phyloP scores from a whole-genome alignment of 2,113 vertebrate genomes.

The Meriones unguiculatus region DNA sequence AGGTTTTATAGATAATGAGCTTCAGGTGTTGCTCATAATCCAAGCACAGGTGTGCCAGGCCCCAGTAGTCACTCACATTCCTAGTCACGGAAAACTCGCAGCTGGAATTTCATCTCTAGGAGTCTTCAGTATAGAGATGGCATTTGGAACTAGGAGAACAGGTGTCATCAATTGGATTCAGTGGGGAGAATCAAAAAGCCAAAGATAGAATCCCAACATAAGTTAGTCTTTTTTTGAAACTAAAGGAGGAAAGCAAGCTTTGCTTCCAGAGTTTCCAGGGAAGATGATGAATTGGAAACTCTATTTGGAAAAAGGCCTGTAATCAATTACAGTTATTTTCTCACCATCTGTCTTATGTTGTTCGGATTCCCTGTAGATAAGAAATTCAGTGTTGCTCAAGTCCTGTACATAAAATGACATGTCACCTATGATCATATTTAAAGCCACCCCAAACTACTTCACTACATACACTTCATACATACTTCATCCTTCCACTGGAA shows the following conservation, averaged over 20 bases:
- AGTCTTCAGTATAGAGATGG: background rate
- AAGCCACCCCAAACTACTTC: background rate
- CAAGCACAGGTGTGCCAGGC: slow-evolving; percentile 2
- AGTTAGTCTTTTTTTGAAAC: slow-evolving; percentile 6
- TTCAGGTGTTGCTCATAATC: slow-evolving; percentile 62
- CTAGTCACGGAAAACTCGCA: background rate
- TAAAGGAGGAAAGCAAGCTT: background rate
- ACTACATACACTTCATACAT: background rate
- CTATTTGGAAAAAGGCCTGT: background rate
- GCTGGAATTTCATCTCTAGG: slow-evolving; percentile 45
- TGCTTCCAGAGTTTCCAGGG: background rate
- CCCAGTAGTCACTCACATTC: slow-evolving; percentile 29
- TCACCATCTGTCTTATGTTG: background rate
- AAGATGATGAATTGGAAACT: background rate
- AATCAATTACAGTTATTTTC: background rate
- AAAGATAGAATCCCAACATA: background rate
- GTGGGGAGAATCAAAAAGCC: background rate
- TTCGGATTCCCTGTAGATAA: background rate
- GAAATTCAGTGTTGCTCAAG: background rate
- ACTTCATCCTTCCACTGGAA: no score
- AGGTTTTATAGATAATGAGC: slow-evolving; percentile 59
- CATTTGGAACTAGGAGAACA: slow-evolving; percentile 15
- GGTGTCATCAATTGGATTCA: background rate
- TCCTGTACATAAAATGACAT: background rate
- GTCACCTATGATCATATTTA: background rate